A percentile compares a stretch with the other conserved stretches of the same genome.
These are phyloP conservation scores for Tenualosa thibaudeaui DNA, from an alignment of 2,797 vertebrate species.

Conservation along the genomic window DNA sequence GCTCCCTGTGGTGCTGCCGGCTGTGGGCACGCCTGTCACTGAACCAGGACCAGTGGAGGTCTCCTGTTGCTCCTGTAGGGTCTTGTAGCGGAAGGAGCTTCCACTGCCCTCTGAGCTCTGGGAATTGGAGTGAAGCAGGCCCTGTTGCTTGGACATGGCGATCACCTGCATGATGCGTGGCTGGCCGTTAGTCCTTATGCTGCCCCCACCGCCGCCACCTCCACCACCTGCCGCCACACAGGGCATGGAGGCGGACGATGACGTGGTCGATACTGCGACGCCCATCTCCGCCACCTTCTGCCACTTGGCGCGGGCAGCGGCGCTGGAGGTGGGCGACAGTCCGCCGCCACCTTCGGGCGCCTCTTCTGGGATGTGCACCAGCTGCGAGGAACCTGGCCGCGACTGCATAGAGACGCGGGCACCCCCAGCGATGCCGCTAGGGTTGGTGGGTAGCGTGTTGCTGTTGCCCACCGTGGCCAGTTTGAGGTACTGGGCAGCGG, in stretches of 20 bases:
- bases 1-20: conserved; percentile 33
- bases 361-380: conserved; percentile 98
- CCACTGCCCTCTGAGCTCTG: conserved; percentile 88
- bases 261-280: conserved; percentile 67
- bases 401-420: conserved; percentile 89
- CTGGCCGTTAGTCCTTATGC: conserved; percentile 78
- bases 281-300: conserved; percentile 90
- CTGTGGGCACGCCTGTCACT: conserved; percentile 6
- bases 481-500: conserved; percentile 57
- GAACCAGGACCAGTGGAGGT: conserved; percentile 50
- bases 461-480: conserved; percentile 71
- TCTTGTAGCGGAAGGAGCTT: conserved; percentile 84
- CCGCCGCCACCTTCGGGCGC: conserved; percentile 82
- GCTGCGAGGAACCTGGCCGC: conserved; percentile 92
- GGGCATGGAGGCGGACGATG: conserved; percentile 83
- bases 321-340: conserved; percentile 77
- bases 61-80: conserved; percentile 82
- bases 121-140: conserved; percentile 89
- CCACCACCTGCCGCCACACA: conserved; percentile 90
- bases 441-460: conserved; percentile 83
- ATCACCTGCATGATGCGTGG: conserved; percentile 96
- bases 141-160: conserved; percentile 97
- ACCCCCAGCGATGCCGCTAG: conserved; percentile 85
- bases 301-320: conserved; percentile 87
- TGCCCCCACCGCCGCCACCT: conserved; percentile 72